Base-by-base conservation (phyloP, 1,140 invertebrate genomes). In the Diabrotica undecimpunctata region DNA sequence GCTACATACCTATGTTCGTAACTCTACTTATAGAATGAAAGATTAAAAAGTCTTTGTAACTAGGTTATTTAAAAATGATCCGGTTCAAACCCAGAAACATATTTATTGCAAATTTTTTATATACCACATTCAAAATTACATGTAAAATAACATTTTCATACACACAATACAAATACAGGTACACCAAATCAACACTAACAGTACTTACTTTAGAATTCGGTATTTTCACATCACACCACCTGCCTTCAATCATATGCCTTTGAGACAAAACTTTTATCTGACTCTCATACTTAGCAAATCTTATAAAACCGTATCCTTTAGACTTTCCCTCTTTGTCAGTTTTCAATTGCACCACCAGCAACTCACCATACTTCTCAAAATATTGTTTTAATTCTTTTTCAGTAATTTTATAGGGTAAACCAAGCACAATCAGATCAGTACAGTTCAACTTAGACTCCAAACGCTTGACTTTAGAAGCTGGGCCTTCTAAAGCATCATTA, bases 151-250 rank as follows among this genome's bases (percentile, higher is more conserved):
- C n/a, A n/a, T n/a, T n/a, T n/a, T n/a, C n/a, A n/a, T n/a, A n/a
- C n/a, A n/a, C n/a, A n/a, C n/a, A n/a, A n/a, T n/a, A n/a, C n/a
- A 25, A 25, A 25, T 25, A 25, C 25, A 25, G 25, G 1, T 25
- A 25, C 25, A n/a, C n/a, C n/a, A n/a, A n/a, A n/a, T 25, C 25
- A 25, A 25, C 25, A 25, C 25, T 25, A 56, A 38, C 54, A 54
- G 10, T 73, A 57, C 81, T 85, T 82, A 90, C 88, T 82, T 91
- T 91, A 65, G 89, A 90, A 72, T 90, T 90, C 39, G 95, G 96
- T 80, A 98, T 94, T 82, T 95, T 94, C 0, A 98, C 95, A 82
- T 97, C 95, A 84, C 96, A 98, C 92, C 94, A 96, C 75, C 96
- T 83, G 0, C 95, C 94, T 82, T 96, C 95, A 74, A 98, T 97